phyloP scores from a whole-genome alignment of 1,140 invertebrate species.

The Bombus soroeensis region DNA sequence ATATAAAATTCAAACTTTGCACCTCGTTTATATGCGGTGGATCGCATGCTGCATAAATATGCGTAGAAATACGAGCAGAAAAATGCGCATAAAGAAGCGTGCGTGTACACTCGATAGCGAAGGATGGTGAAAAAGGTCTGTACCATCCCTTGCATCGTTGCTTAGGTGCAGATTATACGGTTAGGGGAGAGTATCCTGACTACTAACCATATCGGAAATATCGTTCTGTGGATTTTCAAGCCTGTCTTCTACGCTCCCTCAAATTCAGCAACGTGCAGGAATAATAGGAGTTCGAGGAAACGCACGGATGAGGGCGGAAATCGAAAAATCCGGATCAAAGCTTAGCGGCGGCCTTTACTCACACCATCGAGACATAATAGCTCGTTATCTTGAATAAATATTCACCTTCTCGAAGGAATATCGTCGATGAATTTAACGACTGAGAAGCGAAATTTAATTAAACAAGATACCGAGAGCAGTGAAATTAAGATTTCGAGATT shows the following conservation, averaged over 20 bases:
- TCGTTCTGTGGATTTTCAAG: constrained; percentile 50
- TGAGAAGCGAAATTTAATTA: neutral
- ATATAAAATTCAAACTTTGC: neutral
- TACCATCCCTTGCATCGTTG: constrained; percentile 23
- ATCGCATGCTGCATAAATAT: neutral
- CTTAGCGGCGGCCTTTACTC: constrained; percentile 4
- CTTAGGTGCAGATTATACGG: constrained; percentile 47
- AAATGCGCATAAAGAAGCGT: constrained; percentile 12
- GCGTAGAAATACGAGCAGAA: neutral
- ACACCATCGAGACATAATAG: neutral
- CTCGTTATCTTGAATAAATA: constrained; percentile 24
- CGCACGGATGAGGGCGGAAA: constrained; percentile 34
- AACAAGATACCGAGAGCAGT: neutral
- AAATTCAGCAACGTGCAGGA: neutral
- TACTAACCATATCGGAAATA: constrained; percentile 67
- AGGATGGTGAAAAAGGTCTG: neutral
- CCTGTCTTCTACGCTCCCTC: neutral
- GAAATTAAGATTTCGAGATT: no score
- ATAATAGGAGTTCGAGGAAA: constrained; percentile 36
- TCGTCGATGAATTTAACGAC: neutral
- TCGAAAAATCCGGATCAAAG: constrained; percentile 51
- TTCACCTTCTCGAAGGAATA: neutral
- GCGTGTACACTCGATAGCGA: neutral
- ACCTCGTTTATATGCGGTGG: neutral
- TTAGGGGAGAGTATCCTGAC: constrained; percentile 32